Percentiles rank a stretch among this genome's conserved stretches.
Conservation (phyloP, 2,888 invertebrate genomes). For the Drosophila pegasa region DNA sequence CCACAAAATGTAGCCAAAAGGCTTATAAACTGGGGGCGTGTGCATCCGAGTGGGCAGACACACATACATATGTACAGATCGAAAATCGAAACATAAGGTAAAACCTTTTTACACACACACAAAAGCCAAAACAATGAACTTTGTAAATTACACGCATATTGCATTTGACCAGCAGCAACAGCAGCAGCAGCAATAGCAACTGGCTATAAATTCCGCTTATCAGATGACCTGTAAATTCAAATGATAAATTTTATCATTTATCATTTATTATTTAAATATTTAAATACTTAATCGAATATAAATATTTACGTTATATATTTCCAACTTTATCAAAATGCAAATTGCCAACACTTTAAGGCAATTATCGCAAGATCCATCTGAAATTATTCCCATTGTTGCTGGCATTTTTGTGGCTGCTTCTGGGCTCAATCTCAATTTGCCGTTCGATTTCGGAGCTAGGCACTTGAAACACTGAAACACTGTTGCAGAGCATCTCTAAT, state of each 20-base stretch:
- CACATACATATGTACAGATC: conserved; percentile 14
- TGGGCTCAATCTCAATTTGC: not conserved
- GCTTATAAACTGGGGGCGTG: conserved; percentile 75
- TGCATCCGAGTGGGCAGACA: conserved; percentile 11
- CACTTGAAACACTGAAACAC: conserved; percentile 54
- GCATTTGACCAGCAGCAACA: conserved; percentile 22
- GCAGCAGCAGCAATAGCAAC: conserved; percentile 21
- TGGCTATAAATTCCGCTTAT: not conserved
- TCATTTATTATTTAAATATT: not conserved
- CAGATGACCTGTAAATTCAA: conserved; percentile 8
- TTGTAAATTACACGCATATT: conserved; percentile 34
- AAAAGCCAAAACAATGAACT: conserved; percentile 19
- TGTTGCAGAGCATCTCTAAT: conserved; percentile 58
- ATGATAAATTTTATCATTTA: not conserved
- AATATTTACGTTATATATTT: too few relatives aligned
- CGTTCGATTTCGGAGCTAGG: conserved; percentile 33
- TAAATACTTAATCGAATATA: not conserved
- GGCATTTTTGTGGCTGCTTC: not conserved
- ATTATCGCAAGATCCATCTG: not conserved
- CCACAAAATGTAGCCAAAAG: conserved; percentile 80
- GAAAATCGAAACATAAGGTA: conserved; percentile 53
- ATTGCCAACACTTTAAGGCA: too few relatives aligned
- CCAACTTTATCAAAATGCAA: too few relatives aligned
- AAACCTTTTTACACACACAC: conserved; percentile 48
- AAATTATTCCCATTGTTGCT: not conserved